Conservation (phyloP, 2,888 invertebrate genomes). For the Bombyx huttoni region DNA sequence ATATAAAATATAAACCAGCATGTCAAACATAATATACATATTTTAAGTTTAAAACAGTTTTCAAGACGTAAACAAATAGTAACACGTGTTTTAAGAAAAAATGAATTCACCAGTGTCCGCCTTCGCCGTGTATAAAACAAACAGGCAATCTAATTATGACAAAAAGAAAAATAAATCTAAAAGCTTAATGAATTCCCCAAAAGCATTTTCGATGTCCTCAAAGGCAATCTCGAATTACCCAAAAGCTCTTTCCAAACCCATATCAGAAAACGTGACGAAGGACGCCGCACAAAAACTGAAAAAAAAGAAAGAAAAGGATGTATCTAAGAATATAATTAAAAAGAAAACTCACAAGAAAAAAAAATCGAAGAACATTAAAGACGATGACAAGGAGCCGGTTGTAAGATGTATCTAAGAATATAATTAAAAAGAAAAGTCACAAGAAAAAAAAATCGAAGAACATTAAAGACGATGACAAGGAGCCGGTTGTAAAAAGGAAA, state of each 20-base stretch:
- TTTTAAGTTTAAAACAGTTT: background rate
- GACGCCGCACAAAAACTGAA: slow-evolving; percentile 38
- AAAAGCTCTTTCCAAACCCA: slow-evolving; percentile 13
- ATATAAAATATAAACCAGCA: too few species aligned
- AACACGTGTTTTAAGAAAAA: slow-evolving; percentile 10
- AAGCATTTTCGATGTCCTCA: slow-evolving; percentile 4
- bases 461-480: background rate
- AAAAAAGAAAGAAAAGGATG: slow-evolving; percentile 30
- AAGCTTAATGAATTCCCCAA: slow-evolving; percentile 1
- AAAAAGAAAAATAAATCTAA: slow-evolving; percentile 22
- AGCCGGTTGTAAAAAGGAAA: slow-evolving; percentile 25
- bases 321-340: slow-evolving; percentile 30
- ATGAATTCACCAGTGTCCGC: slow-evolving; percentile 56
- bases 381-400: too few species aligned
- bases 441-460: slow-evolving; percentile 35
- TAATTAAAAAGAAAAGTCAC: slow-evolving; percentile 33
- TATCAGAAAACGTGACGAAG: slow-evolving; percentile 21
- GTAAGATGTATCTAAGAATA: slow-evolving; percentile 31
- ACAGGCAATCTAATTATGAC: slow-evolving; percentile 25
- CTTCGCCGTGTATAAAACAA: slow-evolving; percentile 47
- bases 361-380: slow-evolving; percentile 14
- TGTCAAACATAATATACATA: too few species aligned
- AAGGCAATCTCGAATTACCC: slow-evolving; percentile 6
- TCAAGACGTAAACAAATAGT: background rate
- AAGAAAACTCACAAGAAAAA: slow-evolving; percentile 44